Base-by-base conservation (phyloP, 1,140 invertebrate genomes). In the Triops cancriformis region DNA sequence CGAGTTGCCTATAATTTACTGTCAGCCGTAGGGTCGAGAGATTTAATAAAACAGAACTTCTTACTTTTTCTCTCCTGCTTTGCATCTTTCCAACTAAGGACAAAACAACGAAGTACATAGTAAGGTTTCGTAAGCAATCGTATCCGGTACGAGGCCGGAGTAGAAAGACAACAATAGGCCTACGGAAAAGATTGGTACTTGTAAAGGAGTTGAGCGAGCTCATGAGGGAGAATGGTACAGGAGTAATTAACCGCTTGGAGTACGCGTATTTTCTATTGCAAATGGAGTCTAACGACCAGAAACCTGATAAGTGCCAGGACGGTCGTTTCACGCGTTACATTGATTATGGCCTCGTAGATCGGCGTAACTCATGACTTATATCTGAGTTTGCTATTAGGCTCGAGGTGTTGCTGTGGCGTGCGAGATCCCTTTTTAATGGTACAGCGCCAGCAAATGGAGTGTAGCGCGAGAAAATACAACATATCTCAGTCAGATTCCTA, bases 361-460 rank as follows among this genome's bases (percentile, higher is more conserved):
- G 51, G 23, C 23, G 23, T 64, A 64, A 64, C 45, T 64, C 45
- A 64, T 64, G 51, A 64, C n/a, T 64, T 64, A 64, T 64, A 64
- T 64, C 51, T 64, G 51, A 4, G 51, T 18, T 18, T 64, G 51
- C 51, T 64, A 23, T 64, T 64, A 64, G 51, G n/a, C 23, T 64
- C 51, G 51, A 64, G 51, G 10, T 64, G 51, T 64, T 64, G 51
- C 18, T 64, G 10, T 64, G 51, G 51, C 51, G 51, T 64, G 51
- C 23, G 18, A 64, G 51, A 64, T 64, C 51, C 51, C 11, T 64
- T 64, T 64, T 64, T 64, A 64, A 64, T 64, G n/a, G 51, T 64
- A 18, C 18, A n/a, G 14, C 7, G 0, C 18, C 23, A 64, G 18
- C n/a, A 64, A 64, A 64, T 64, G 51, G 51, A 64, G 51, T 18